Conservation (phyloP, 1,140 invertebrate species). For the Stegodyphus mimosarum region DNA sequence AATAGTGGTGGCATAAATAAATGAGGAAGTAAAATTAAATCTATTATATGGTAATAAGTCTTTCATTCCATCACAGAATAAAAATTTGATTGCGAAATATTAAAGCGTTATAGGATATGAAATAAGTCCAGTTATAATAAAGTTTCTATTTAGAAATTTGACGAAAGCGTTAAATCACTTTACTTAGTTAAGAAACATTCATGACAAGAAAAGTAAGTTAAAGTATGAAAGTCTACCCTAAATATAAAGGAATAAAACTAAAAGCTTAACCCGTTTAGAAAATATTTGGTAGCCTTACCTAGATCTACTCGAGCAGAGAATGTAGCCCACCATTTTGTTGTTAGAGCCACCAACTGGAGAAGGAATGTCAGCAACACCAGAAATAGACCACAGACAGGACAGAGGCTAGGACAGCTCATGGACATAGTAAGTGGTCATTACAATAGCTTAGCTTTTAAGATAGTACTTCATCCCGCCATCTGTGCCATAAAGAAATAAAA, state of each 20-base stretch:
- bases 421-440: not conserved
- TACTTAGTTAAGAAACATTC: too few species aligned
- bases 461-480: not conserved
- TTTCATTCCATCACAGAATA: too few species aligned
- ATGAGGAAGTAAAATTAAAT: not conserved
- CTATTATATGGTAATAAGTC: not conserved
- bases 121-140: too few species aligned
- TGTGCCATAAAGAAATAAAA: not conserved
- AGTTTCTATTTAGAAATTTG: too few species aligned
- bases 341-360: constrained; percentile 24
- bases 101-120: not conserved
- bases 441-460: not conserved
- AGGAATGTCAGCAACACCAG: constrained; percentile 5
- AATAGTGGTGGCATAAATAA: not conserved
- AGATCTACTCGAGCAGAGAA: constrained; percentile 50
- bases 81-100: not conserved
- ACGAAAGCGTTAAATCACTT: too few species aligned
- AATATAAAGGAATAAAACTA: too few species aligned
- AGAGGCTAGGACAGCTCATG: not conserved
- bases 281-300: constrained; percentile 25
- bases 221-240: not conserved
- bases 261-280: not conserved
- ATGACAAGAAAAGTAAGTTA: too few species aligned
- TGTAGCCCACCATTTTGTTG: constrained; percentile 35
- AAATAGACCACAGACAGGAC: not conserved